Percentiles rank a stretch among this genome's conserved stretches.
Conservation (phyloP, 2,888 invertebrate genomes). For the Diachrysia chrysitis region DNA sequence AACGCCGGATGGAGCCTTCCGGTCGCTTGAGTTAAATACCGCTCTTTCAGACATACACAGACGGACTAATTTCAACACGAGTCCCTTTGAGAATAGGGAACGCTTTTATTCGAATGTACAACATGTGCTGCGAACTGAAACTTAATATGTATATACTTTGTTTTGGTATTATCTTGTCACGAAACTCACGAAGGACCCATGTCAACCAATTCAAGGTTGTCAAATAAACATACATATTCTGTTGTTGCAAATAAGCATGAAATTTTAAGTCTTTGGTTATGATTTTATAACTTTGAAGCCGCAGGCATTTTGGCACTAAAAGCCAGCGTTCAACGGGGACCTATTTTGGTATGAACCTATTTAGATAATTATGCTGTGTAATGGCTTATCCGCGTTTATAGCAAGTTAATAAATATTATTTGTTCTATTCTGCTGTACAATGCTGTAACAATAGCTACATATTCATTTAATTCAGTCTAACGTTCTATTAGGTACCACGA, state of each 20-base stretch:
- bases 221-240: background rate
- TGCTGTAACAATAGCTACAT: background rate
- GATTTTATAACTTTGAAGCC: background rate
- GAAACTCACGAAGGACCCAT: conserved; percentile 16
- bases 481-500: no score
- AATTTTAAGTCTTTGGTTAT: background rate
- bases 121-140: conserved; percentile 38
- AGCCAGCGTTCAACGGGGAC: conserved; percentile 1
- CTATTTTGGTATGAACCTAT: background rate
- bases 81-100: conserved; percentile 47
- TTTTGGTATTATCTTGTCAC: conserved; percentile 35
- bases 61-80: conserved; percentile 62
- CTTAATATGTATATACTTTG: conserved; percentile 30
- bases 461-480: background rate
- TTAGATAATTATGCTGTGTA: conserved; percentile 1
- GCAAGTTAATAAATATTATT: background rate
- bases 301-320: background rate
- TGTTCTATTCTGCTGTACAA: background rate
- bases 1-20: conserved; percentile 68
- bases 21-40: conserved; percentile 69
- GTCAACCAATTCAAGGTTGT: background rate
- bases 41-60: conserved; percentile 57
- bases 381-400: background rate
- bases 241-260: background rate
- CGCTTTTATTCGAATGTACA: conserved; percentile 37